Conservation (phyloP, 2,797 vertebrate species). For the Clarias fuscus region DNA sequence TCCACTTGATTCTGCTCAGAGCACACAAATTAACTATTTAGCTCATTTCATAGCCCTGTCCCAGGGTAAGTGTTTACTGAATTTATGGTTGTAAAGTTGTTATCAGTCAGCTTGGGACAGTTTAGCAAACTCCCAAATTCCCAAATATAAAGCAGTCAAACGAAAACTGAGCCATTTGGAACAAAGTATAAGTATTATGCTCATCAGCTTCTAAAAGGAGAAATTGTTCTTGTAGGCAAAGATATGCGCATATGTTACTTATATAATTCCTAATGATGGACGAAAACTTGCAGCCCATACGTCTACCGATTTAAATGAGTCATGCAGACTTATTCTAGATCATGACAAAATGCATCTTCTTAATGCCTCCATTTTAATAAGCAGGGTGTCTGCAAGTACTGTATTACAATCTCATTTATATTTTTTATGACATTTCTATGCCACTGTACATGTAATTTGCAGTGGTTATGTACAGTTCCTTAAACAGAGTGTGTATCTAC, state of each 20-base stretch:
- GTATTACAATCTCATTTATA: neutral
- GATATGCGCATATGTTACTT: neutral
- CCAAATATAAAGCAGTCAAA: neutral
- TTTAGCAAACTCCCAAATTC: neutral
- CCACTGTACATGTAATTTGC: neutral
- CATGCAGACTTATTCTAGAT: constrained; percentile 4
- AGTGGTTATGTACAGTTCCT: neutral
- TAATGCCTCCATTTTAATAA: neutral
- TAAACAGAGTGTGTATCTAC: neutral
- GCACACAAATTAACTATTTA: neutral
- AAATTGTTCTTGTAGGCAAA: neutral
- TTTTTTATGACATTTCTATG: neutral
- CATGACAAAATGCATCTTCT: neutral
- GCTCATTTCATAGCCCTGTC: neutral
- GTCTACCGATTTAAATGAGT: neutral
- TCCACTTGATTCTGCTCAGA: neutral
- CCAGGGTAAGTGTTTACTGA: neutral
- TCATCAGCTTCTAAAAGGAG: neutral
- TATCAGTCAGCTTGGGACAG: neutral
- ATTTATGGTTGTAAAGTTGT: constrained; percentile 8
- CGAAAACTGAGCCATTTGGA: neutral
- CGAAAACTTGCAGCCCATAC: neutral
- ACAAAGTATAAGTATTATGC: neutral
- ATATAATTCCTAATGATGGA: neutral
- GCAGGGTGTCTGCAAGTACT: neutral